Base-by-base conservation (phyloP, 2,113 vertebrate genomes). In the Mionectes macconnelli region DNA sequence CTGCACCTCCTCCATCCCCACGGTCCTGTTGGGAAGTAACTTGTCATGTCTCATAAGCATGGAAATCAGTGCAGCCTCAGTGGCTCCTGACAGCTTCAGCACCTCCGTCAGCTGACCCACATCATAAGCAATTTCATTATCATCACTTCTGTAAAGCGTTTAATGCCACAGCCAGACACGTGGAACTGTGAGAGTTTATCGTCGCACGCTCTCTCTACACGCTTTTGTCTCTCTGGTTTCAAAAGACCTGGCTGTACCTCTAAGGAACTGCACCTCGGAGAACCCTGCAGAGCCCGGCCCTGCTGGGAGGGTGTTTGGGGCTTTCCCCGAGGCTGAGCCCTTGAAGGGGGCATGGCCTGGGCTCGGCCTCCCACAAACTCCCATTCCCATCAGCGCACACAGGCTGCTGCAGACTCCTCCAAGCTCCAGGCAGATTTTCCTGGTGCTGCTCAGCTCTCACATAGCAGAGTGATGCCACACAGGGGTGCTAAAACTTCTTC, bases 401-500 rank as follows among this genome's bases (percentile, higher is more conserved):
- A 39, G 66, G 55, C 80, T 89, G 80, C 70, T 69, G 73, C 37
- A 1, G 67, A 33, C 67, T 81, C 72, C 63, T 42, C 2, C 4
- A 87, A 88, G 68, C 84, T 90, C 57, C 92, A 82, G 84, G 72
- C 90, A 95, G 77, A 72, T 75, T 90, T 74, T 81, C 74, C 1
- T 1, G 84, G 78, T 4, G 1, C 90, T 82, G 86, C 76, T 95
- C 86, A 15, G 81, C 87, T 96, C 80, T 95, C 95, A 95, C 75
- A 95, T 96, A 95, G 94, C 98, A 98, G 90, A 90, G 84, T 95
- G 64, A 97, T 97, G 96, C 98, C 98, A 98, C 98, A 98, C 87
- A 98, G 98, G 98, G 98, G 98, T 98, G 98, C 98, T 98, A 97
- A 98, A 98, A 98, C 98, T 98, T 97, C 98, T 98, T 94, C 87